Conservation (phyloP, 1,140 invertebrate genomes). For the Argopecten irradians region DNA sequence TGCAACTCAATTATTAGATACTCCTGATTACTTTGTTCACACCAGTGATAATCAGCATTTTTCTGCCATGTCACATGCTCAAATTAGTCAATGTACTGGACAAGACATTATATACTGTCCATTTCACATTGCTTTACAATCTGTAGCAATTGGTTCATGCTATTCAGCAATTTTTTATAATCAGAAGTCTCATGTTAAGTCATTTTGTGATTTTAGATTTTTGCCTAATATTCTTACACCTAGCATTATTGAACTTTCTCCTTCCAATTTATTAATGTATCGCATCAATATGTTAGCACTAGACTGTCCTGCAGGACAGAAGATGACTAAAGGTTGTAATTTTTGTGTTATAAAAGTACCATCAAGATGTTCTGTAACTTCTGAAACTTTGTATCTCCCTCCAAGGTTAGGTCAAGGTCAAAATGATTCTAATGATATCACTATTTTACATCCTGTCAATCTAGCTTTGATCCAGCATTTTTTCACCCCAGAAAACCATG, state of each 20-base stretch:
- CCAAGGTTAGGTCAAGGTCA: slow-evolving; percentile 38
- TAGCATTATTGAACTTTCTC: slow-evolving; percentile 26
- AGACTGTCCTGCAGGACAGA: slow-evolving; percentile 28
- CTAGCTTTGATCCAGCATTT: slow-evolving; percentile 44
- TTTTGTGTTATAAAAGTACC: slow-evolving; percentile 37
- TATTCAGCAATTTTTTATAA: slow-evolving; percentile 28
- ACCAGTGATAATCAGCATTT: slow-evolving; percentile 33
- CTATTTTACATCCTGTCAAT: slow-evolving; percentile 41
- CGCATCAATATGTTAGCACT: slow-evolving; percentile 29
- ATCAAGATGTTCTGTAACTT: slow-evolving; percentile 36
- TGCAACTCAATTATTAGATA: slow-evolving; percentile 34
- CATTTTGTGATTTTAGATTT: slow-evolving; percentile 40
- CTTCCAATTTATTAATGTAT: slow-evolving; percentile 23
- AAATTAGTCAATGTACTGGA: neutral
- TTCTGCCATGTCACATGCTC: neutral
- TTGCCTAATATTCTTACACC: slow-evolving; percentile 25
- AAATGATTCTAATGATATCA: neutral
- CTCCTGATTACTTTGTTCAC: slow-evolving; percentile 19
- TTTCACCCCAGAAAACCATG: neutral
- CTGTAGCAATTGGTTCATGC: neutral
- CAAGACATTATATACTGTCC: neutral
- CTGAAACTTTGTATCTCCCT: slow-evolving; percentile 30
- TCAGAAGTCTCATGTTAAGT: slow-evolving; percentile 17
- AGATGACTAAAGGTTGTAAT: slow-evolving; percentile 35
- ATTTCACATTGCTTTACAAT: slow-evolving; percentile 25